Evolutionary conservation across 2,888 invertebrate genomes (phyloP), one percentile per base, ranked within the genome.

Genomic region (Amphipyra berbera): DNA sequence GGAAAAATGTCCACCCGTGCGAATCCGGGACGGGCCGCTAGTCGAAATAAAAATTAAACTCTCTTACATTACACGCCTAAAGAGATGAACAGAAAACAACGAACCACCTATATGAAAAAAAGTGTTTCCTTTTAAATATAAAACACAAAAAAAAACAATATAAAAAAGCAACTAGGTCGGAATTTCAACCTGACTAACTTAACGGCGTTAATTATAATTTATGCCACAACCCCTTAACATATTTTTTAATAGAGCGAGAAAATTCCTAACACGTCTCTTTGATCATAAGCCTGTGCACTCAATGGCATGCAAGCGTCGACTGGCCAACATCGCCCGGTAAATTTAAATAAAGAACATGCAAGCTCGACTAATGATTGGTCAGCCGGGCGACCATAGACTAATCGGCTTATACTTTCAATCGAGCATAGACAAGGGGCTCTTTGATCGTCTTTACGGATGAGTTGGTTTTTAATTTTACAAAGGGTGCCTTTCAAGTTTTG

Each of bases 271-370:
- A 52, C 54, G 8, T 41, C 44, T n/a, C 71, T 78, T 78, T 78
- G 78, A 78, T 78, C 78, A 62, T 9, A 48, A 14, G 73, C 80
- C 68, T 82, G 84, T 68, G 78, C 58, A 81, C 79, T 64, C 69
- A 76, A 27, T 69, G 76, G 68, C 62, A 46, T 61, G 35, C 74
- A 57, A 78, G 64, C 80, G 73, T 74, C 82, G 79, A 86, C 78
- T 87, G 83, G 77, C 80, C 78, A 70, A 59, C 57, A 49, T 68
- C 58, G 74, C 78, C 71, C 81, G 70, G 84, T 82, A 82, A 87
- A 83, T 90, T 90, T 91, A 89, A 90, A 90, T 87, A 85, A 83
- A 83, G 90, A 90, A 88, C 87, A 81, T 84, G 83, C 68, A 79
- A 79, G 82, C 90, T 88, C 73, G 79, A 80, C 82, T 87, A 85